Base-by-base conservation (phyloP, 2,797 vertebrate genomes). In the Distichodus sexfasciatus region DNA sequence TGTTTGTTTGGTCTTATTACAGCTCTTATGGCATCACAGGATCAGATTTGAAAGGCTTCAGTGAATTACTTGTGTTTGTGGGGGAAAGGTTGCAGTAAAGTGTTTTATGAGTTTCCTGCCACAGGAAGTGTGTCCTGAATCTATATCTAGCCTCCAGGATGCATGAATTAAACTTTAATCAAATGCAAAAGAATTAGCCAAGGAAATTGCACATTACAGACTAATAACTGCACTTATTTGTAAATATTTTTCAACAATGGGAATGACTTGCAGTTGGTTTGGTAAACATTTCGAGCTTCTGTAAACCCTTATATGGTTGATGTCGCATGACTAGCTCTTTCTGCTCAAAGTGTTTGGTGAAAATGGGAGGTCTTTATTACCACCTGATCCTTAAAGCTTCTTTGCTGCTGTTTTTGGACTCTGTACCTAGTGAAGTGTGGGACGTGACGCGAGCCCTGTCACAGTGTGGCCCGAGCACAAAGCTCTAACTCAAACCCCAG, bases 61-160 rank as follows among this genome's bases (percentile, higher is more conserved):
- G 35, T 28, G 54, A 70, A 51, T 40, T 62, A 44, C 8, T 55
- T 33, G 47, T 69, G 33, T 66, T 60, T 66, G 11, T 9, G 23
- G 66, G 59, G 41, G 29, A 51, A 70, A 40, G 66, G 41, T 73
- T 14, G 14, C 9, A 38, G 23, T 38, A 41, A 2, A 60, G 17
- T 53, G 17, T 60, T 66, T 10, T 53, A 12, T 26, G 10, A 9
- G 11, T 17, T 21, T 14, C 12, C 36, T 12, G 6, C 35, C 26
- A 23, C 19, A 11, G 3, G n/a, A 17, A 35, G 50, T n/a, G 3
- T 8, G 26, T 6, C 6, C 14, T 4, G 1, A 8, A 9, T 33
- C 9, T 35, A 3, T 9, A 28, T n/a, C n/a, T n/a, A n/a, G n/a
- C n/a, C n/a, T n/a, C n/a, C n/a, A n/a, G n/a, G n/a, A n/a, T n/a